These are phyloP conservation scores for Hydroisotoma schaefferi DNA, from an alignment of 2,888 invertebrate species.

Conservation along the genomic window DNA sequence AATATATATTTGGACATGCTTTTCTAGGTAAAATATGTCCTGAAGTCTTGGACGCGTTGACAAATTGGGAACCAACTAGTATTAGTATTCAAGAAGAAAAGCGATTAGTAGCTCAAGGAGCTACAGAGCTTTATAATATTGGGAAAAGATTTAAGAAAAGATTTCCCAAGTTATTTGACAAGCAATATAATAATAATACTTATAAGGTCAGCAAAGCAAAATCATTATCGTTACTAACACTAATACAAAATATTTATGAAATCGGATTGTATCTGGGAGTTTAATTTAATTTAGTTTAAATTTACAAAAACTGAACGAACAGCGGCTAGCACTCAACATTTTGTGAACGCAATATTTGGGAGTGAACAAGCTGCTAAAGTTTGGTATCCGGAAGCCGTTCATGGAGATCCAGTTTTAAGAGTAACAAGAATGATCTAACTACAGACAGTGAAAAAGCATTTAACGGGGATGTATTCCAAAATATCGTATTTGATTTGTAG, in stretches of 20 bases:
- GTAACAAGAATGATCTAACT: slow-evolving; percentile 53
- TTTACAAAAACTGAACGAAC: slow-evolving; percentile 74
- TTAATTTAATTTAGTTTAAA: slow-evolving; percentile 65
- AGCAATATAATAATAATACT: slow-evolving; percentile 61
- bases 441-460: no score
- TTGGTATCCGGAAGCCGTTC: slow-evolving; percentile 62
- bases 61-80: slow-evolving; percentile 59
- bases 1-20: not conserved
- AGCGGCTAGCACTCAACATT: slow-evolving; percentile 68
- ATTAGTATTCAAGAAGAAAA: slow-evolving; percentile 59
- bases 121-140: slow-evolving; percentile 68
- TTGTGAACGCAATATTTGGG: slow-evolving; percentile 74
- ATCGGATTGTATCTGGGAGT: no score
- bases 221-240: not conserved
- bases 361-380: slow-evolving; percentile 60
- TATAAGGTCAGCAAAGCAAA: slow-evolving; percentile 55
- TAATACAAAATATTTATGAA: slow-evolving; percentile 2
- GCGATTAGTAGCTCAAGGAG: slow-evolving; percentile 67
- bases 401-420: slow-evolving; percentile 64
- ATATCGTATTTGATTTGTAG: slow-evolving; percentile 55
- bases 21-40: slow-evolving; percentile 47
- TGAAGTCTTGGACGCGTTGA: slow-evolving; percentile 55
- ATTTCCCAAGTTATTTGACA: slow-evolving; percentile 63
- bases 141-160: slow-evolving; percentile 70
- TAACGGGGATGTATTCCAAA: slow-evolving; percentile 7